Base-by-base conservation (phyloP, 1,140 invertebrate genomes). In the Drosophila subpulchrella region DNA sequence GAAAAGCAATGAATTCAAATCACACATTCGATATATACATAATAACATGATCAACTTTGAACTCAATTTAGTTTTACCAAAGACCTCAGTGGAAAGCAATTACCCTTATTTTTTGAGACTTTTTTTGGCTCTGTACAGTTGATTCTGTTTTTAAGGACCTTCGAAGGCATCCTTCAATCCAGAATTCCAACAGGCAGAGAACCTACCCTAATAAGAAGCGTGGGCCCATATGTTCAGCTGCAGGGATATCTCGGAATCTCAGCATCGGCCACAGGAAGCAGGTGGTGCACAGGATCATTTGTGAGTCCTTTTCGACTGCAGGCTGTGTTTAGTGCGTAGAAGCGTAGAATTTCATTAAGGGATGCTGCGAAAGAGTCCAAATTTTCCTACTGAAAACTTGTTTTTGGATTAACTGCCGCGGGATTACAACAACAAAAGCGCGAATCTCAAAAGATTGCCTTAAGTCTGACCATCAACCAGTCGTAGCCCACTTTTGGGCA, bases 211-310 rank as follows among this genome's bases (percentile, higher is more conserved):
- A n/a, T 15, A 34, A 44, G 47, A 53, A 66, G 65, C 24, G 65
- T 68, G 39, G 65, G 65, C 60, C 60, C 65, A 66, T 53, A 20
- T 36, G 32, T 66, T 68, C 71, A 74, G 71, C 71, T 74, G 71
- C 71, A 73, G 20, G 70, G 38, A 63, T 74, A 73, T 73, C 68
- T 62, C 34, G 42, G 20, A 75, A 74, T 75, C 72, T 54, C 48
- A 48, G 51, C 68, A 36, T 58, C 71, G 56, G 50, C 8, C 70
- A 51, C 72, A 75, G 72, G 72, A 73, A 75, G 72, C 72, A 75
- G 72, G 72, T 75, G 72, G 70, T 63, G 58, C 72, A 62, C 70
- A 61, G 47, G 63, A 57, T 30, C 32, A 38, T 17, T 34, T 34
- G 12, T 41, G 42, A 46, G 30, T 67, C 65, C 51, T 55, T 20